Conservation (phyloP, 2,113 vertebrate genomes). For the Brachionichthys hirsutus region DNA sequence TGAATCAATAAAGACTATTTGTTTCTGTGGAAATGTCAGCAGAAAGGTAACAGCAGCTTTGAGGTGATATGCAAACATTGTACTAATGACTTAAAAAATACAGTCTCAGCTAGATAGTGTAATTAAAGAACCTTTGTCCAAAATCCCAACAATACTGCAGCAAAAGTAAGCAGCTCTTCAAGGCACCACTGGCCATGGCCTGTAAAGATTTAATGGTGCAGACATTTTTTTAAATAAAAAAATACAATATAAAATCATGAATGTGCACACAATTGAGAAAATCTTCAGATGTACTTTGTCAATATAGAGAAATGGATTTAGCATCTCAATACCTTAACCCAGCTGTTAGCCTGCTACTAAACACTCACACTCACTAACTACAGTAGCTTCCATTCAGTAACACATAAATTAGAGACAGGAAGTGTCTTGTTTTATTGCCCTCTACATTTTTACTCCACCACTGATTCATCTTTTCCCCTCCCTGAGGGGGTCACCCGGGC, state of each 20-base stretch:
- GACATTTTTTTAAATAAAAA: too few species aligned
- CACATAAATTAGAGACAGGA: too few species aligned
- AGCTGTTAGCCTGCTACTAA: neutral
- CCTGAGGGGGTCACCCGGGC: too few species aligned
- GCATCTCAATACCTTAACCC: neutral
- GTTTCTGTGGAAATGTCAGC: too few species aligned
- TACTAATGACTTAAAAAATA: neutral
- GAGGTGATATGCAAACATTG: neutral
- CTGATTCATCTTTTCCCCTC: too few species aligned
- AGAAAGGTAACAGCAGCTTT: too few species aligned
- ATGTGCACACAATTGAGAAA: constrained; percentile 3
- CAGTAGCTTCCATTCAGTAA: too few species aligned
- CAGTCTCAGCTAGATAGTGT: neutral
- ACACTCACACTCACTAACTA: neutral
- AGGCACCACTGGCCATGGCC: neutral
- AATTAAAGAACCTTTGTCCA: neutral
- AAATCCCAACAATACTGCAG: neutral
- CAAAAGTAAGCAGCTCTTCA: neutral
- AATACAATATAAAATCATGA: neutral
- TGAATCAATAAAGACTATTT: too few species aligned
- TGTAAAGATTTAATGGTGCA: neutral
- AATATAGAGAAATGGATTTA: neutral
- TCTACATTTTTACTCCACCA: too few species aligned
- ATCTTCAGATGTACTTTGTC: neutral
- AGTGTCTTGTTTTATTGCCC: too few species aligned